Evolutionary conservation across 2,113 vertebrate genomes (phyloP), one percentile per base, ranked within the genome.

Genomic region (Balaeniceps rex): DNA sequence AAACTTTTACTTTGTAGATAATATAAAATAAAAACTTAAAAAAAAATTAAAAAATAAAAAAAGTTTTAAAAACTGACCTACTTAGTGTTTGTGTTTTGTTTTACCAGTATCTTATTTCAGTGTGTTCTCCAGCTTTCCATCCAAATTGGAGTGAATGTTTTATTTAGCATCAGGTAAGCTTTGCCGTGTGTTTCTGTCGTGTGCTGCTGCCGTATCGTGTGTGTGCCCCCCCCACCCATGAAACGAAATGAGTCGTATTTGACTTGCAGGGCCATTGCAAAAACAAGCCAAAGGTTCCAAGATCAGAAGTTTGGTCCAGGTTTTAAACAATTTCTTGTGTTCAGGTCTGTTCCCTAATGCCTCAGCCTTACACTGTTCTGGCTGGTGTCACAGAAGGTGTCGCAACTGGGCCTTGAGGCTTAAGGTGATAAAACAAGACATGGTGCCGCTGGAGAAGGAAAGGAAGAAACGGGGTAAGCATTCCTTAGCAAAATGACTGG

Each of bases 1-100:
- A 98, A 98, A 99, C 99, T 99, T 99, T 99, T 99, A 99, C 99
- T 99, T 99, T 99, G 99, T 99, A 99, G 99, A 99, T 99, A 99
- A 99, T 99, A 99, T 99, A 99, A 99, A 99, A 99, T 99, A 99
- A 99, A 98, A 98, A 98, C 98, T 98, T 98, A 98, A 99, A 98
- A 99, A 98, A 98, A 98, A 99, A 97, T 95, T 98, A 98, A 99
- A 99, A 99, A 99, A 99, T 99, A 99, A 97, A 99, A 99, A 99
- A 99, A 99, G 99, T 99, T 99, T 99, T 99, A 99, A 99, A 99
- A 99, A 99, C 99, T 99, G 99, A 98, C 81, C 92, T 36, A 68
- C 88, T 70, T 64, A 36, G 94, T 58, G 94, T 97, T 83, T 51
- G 97, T 97, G 90, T 98, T 84, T 63, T 96, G 71, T 89, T 93